Percentiles rank a stretch among this genome's conserved stretches.
phyloP scores from a whole-genome alignment of 2,888 invertebrate species.

The Acleris sparsana region DNA sequence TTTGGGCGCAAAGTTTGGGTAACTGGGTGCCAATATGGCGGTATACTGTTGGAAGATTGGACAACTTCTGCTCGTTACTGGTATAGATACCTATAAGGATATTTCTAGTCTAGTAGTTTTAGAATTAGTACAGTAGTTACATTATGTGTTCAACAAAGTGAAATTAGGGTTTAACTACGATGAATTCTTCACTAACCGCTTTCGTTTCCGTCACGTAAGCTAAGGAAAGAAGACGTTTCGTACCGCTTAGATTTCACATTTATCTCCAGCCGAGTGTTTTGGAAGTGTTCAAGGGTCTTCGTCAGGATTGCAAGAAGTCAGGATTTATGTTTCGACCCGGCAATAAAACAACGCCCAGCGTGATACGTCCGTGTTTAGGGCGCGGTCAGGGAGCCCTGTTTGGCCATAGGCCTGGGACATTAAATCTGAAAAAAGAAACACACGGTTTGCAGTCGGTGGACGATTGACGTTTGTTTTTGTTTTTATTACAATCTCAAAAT shows the following conservation, averaged over 20 bases:
- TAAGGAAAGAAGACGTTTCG: conserved; percentile 14
- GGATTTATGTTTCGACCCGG: conserved; percentile 71
- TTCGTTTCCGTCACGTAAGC: conserved; percentile 1
- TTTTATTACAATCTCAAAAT: too few species aligned
- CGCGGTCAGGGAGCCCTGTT: conserved; percentile 13
- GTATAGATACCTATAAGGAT: neutral
- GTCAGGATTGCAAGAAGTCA: conserved; percentile 55
- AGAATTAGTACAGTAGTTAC: too few species aligned
- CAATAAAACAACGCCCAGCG: conserved; percentile 69
- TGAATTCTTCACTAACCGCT: neutral
- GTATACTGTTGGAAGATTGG: conserved; percentile 3
- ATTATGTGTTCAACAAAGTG: too few species aligned
- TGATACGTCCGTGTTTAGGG: conserved; percentile 44
- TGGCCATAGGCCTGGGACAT: conserved; percentile 7
- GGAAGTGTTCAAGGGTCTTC: conserved; percentile 60
- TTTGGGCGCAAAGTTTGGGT: conserved; percentile 19
- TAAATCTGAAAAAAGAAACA: conserved; percentile 1
- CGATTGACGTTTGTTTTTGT: too few species aligned
- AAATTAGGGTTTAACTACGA: neutral
- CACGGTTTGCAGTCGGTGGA: too few species aligned
- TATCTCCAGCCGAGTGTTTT: conserved; percentile 60
- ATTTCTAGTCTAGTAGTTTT: neutral
- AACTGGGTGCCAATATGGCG: conserved; percentile 3
- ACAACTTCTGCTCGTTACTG: conserved; percentile 6
- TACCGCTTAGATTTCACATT: conserved; percentile 47